Conservation (phyloP, 2,888 invertebrate genomes). For the Perizoma affinitatum region DNA sequence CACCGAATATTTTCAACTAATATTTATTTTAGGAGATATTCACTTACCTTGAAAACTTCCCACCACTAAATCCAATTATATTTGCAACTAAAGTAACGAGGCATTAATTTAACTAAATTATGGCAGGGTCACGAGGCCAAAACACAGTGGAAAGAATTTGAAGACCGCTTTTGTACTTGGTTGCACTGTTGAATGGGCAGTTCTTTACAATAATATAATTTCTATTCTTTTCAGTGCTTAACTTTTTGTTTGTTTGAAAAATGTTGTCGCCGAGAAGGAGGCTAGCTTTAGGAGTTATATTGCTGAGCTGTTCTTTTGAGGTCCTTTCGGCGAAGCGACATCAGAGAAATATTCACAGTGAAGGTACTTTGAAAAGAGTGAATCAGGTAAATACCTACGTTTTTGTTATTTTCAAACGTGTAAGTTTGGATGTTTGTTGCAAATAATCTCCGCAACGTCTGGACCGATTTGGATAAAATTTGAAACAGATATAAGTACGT, state of each 20-base stretch:
- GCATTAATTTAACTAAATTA: neutral
- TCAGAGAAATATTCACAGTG: neutral
- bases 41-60: too few species aligned
- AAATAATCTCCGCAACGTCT: too few species aligned
- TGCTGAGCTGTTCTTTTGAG: constrained; percentile 7
- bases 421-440: neutral
- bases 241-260: neutral
- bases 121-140: too few species aligned
- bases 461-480: too few species aligned
- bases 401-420: neutral
- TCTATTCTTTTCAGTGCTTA: constrained; percentile 5
- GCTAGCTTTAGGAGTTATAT: constrained; percentile 4
- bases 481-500: too few species aligned
- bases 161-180: too few species aligned
- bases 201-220: neutral
- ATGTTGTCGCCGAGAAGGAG: constrained; percentile 4
- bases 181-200: too few species aligned
- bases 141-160: too few species aligned
- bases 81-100: too few species aligned
- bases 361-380: constrained; percentile 1
- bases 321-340: neutral
- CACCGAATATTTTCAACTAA: too few species aligned
- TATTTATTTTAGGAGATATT: too few species aligned
- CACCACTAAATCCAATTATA: too few species aligned
- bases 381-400: constrained; percentile 15